A percentile compares a stretch with the other conserved stretches of the same genome.
Conservation (phyloP, 2,888 invertebrate species). For the Eupithecia subumbrata region DNA sequence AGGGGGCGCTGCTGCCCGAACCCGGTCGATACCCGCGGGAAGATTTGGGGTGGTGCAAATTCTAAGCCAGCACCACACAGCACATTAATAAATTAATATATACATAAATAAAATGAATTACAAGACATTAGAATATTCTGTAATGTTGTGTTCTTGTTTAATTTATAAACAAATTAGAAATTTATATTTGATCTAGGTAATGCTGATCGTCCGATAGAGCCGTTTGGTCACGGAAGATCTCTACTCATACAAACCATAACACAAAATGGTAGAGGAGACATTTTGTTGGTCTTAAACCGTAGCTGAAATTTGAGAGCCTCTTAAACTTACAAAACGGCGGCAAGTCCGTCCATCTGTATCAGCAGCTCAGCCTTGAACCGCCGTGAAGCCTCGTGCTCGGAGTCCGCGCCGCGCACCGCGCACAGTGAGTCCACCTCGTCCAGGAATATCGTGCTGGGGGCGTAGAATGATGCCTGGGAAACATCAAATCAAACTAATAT, state of each 20-base stretch:
- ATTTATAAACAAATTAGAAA: neutral
- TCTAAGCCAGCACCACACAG: too few relatives aligned
- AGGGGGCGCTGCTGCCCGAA: too few relatives aligned
- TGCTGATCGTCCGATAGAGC: neutral
- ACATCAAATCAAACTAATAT: neutral
- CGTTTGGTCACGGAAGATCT: neutral
- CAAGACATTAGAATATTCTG: neutral
- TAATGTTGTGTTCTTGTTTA: neutral
- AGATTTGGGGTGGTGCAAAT: too few relatives aligned
- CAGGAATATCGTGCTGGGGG: conserved; percentile 95
- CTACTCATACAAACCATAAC: neutral
- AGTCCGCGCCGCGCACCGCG: conserved; percentile 91
- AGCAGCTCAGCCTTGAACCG: conserved; percentile 94
- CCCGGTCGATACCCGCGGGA: too few relatives aligned
- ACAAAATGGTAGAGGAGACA: neutral
- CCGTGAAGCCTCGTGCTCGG: conserved; percentile 94
- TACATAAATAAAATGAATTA: too few relatives aligned
- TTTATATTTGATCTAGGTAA: neutral
- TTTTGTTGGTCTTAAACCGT: neutral
- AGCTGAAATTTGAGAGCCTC: too few relatives aligned
- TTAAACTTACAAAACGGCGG: conserved; percentile 85
- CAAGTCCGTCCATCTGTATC: conserved; percentile 95
- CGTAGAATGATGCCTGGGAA: conserved; percentile 90
- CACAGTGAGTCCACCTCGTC: conserved; percentile 96
- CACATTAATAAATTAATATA: too few relatives aligned